phyloP scores from a whole-genome alignment of 2,113 vertebrate species.

The Eudyptes chrysolophus region DNA sequence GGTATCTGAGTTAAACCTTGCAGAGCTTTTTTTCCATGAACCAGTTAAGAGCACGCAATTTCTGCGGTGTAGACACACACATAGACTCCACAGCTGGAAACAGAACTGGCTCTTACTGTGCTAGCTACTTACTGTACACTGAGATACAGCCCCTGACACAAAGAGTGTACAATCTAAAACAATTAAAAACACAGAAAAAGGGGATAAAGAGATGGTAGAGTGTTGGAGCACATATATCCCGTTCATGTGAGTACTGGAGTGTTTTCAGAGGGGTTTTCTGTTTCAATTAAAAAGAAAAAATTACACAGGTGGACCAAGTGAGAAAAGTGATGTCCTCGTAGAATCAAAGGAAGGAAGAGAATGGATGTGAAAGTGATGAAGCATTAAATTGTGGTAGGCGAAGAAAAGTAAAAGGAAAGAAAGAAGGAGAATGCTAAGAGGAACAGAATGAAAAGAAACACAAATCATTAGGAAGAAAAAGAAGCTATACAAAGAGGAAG shows the following conservation, averaged over 20 bases:
- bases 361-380: background rate
- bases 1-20: background rate
- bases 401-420: background rate
- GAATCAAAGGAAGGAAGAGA: background rate
- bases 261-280: background rate
- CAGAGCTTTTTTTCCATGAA: background rate
- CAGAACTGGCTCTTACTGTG: background rate
- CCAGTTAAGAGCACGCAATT: fast-evolving
- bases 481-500: background rate
- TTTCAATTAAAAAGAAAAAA: background rate
- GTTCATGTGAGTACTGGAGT: background rate
- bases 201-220: background rate
- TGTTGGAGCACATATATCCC: background rate
- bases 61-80: background rate
- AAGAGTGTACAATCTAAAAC: fast-evolving
- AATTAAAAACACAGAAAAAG: background rate
- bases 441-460: background rate
- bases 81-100: background rate
- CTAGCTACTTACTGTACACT: background rate
- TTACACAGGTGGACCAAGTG: background rate
- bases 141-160: background rate
- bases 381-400: background rate
- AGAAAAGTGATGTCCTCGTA: background rate
- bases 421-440: background rate
- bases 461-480: background rate